Evolutionary conservation across 1,140 invertebrate genomes (phyloP), one percentile per base, ranked within the genome.

Genomic region (Rhyacophila brunnea): DNA sequence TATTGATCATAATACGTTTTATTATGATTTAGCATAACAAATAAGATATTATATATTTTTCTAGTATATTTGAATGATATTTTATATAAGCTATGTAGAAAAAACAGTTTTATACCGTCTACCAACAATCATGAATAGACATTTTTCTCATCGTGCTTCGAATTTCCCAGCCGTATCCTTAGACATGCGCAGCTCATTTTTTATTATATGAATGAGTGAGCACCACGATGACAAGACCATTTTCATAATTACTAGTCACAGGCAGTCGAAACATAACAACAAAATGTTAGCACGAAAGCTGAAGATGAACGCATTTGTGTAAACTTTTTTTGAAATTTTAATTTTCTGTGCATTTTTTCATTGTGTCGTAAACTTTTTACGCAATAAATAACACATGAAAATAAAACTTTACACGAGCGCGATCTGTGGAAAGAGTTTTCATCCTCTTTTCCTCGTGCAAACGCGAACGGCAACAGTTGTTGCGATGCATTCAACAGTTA

Each of bases 401-500:
- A 28, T 28, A 28, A 28, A 28, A 28, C 23, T 28, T 28, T 28
- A 28, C 23, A 3, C 3, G 23, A 28, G 23, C 23, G 55, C 14
- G 45, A 15, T 46, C 20, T 46, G 44, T 38, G 44, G 36, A 55
- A 55, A 55, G 42, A 58, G 38, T 58, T 58, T 57, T 49, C 32
- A 20, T 36, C 40, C 54, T 57, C 47, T 35, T 18, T 19, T 35
- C 17, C 45, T 50, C 45, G 52, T 53, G 44, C 20, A 23, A 52
- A 48, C 45, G 44, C 9, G 49, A 18, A 23, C 34, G 54, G 60
- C 54, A 62, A 57, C 54, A 57, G 60, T 57, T 62, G 60, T 50
- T 49, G 48, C 54, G 34, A 13, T 48, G 38, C 58, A 61, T 61
- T 55, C 59, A 62, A 62, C 60, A 62, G 60, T 58, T 61, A 28